Evolutionary conservation across 2,888 invertebrate species (phyloP), one percentile per base, ranked within the genome.

Genomic region (Xylota segnis): DNA sequence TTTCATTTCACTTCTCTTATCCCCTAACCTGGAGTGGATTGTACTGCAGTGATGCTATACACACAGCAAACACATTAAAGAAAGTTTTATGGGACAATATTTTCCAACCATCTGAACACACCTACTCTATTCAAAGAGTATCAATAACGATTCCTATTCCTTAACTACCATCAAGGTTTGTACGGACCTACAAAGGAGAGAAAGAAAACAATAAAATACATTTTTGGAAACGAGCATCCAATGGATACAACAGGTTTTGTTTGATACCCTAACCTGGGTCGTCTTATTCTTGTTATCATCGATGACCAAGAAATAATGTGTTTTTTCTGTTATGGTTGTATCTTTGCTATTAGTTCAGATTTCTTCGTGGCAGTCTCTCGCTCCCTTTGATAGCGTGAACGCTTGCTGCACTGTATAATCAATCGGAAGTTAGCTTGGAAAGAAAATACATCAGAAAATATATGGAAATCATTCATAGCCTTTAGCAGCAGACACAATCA

Each of bases 231-330:
- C n/a, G 32, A 29, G 32, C 10, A 32, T 29, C 54, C 14, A 37
- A 27, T 12, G 54, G 40, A 9, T 6, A 56, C 43, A 54, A 56
- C 70, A 56, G 70, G 70, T 58, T 70, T 52, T 56, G n/a, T n/a
- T 16, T 29, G 34, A n/a, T 18, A 50, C 7, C 18, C 32, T 65
- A 50, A 50, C 65, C 65, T 50, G 5, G 43, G 43, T 43, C 14
- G 14, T 43, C 43, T 14, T 14, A 43, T 14, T 23, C 7, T 29
- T 29, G n/a, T 63, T 16, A 63, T 50, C 47, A 29, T 18, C 29
- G 18, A 10, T 32, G 18, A 3, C 52, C 61, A 29, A 14, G 29
- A 5, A 16, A 14, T 14, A 43, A 1, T 43, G n/a, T 29, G 29
- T 14, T 45, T 61, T 61, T 5, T 29, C 40, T 68, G n/a, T n/a